Percentiles rank a stretch among this genome's conserved stretches.
Conservation (phyloP, 2,888 invertebrate species). For the Odontomyia ornata region DNA sequence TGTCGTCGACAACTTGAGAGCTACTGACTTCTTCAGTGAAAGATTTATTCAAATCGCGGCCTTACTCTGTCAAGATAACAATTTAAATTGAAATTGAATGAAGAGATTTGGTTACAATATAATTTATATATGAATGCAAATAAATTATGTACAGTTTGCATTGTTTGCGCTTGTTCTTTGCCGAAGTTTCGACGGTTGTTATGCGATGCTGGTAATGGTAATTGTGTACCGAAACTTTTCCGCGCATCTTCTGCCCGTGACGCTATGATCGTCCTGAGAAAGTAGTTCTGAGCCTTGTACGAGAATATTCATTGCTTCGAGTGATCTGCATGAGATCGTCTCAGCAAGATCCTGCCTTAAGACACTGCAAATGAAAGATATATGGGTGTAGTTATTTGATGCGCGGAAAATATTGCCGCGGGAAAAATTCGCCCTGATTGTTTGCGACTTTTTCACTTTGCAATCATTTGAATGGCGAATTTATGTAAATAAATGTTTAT, state of each 20-base stretch:
- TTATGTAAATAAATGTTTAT: conserved; percentile 14
- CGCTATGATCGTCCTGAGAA: conserved; percentile 37
- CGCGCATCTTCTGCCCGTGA: not conserved
- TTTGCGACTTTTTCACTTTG: conserved; percentile 15
- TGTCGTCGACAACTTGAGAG: conserved; percentile 56
- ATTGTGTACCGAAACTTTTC: not conserved
- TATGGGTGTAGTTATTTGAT: conserved; percentile 19
- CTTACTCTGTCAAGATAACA: conserved; percentile 62
- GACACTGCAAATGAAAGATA: conserved; percentile 20
- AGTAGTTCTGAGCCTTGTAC: not conserved
- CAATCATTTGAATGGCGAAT: conserved; percentile 13
- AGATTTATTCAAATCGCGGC: conserved; percentile 59
- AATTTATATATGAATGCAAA: conserved; percentile 62
- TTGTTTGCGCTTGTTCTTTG: conserved; percentile 45
- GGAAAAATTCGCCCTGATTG: conserved; percentile 30
- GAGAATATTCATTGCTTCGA: not conserved
- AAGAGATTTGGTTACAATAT: conserved; percentile 65
- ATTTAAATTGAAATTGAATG: conserved; percentile 64
- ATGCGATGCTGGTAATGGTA: conserved; percentile 4
- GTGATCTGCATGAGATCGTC: conserved; percentile 7
- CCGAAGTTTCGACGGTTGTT: not conserved
- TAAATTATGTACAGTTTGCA: conserved; percentile 56
- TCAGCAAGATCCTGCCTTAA: conserved; percentile 10
- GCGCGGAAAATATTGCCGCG: not conserved
- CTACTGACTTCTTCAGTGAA: conserved; percentile 53